Percentiles rank a stretch among this genome's conserved stretches.
phyloP scores from a whole-genome alignment of 2,888 invertebrate species.

The Atrina japonica region DNA sequence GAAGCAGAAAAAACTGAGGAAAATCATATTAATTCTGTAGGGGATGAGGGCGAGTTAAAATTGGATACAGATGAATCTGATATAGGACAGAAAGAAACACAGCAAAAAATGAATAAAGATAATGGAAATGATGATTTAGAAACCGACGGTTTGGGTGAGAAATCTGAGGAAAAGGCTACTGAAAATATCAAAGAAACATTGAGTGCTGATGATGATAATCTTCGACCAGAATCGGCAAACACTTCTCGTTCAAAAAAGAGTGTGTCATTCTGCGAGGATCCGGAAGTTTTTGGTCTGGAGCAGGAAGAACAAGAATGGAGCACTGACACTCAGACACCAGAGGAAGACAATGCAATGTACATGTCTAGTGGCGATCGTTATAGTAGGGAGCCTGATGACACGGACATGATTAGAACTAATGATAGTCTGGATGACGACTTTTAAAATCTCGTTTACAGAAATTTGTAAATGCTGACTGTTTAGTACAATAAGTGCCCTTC shows the following conservation, averaged over 20 bases:
- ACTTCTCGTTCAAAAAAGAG: conserved; percentile 47
- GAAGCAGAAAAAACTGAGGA: conserved; percentile 13
- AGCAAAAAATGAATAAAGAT: conserved; percentile 16
- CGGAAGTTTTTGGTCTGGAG: conserved; percentile 52
- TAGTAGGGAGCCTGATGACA: conserved; percentile 1
- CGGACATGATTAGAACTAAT: neutral
- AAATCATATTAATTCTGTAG: conserved; percentile 11
- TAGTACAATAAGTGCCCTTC: too few species aligned
- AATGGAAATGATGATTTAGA: conserved; percentile 29
- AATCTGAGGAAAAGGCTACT: neutral
- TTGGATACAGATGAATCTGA: conserved; percentile 7
- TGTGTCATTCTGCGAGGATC: conserved; percentile 64
- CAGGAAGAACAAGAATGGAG: conserved; percentile 47
- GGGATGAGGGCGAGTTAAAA: conserved; percentile 5
- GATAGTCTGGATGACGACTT: conserved; percentile 38
- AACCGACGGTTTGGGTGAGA: neutral
- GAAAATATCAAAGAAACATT: neutral
- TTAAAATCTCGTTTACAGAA: neutral
- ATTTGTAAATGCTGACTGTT: neutral
- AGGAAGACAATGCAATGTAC: conserved; percentile 33
- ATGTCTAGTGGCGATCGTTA: conserved; percentile 9
- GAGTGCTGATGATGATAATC: conserved; percentile 6
- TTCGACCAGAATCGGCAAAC: conserved; percentile 11
- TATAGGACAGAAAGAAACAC: conserved; percentile 20
- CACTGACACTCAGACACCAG: conserved; percentile 61